Conservation (phyloP, 2,888 invertebrate genomes). For the Nomada flava region DNA sequence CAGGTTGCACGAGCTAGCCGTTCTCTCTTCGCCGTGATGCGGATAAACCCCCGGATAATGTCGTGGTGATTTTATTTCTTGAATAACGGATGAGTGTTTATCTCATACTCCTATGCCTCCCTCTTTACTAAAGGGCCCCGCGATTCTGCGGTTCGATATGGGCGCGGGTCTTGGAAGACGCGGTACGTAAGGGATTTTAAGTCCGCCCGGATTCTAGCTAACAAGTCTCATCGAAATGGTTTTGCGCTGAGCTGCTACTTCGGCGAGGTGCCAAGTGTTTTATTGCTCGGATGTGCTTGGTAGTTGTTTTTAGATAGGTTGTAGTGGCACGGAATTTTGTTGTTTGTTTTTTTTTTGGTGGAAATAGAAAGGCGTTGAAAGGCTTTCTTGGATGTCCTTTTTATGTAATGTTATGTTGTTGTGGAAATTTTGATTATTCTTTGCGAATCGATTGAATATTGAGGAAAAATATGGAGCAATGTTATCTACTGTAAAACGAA, state of each 20-base stretch:
- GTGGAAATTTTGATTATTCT: neutral
- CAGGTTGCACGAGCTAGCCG: constrained; percentile 21
- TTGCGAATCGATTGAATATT: neutral
- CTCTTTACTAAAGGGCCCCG: constrained; percentile 4
- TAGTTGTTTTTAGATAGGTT: neutral
- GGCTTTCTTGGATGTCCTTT: neutral
- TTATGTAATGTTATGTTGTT: neutral
- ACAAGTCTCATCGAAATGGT: neutral
- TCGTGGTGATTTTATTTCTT: constrained; percentile 71
- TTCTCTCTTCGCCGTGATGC: constrained; percentile 11
- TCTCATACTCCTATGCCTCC: constrained; percentile 44
- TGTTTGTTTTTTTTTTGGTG: no score
- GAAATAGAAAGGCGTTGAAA: neutral
- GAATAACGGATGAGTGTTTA: constrained; percentile 72
- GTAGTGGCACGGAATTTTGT: neutral
- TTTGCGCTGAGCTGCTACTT: constrained; percentile 1
- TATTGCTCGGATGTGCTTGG: neutral
- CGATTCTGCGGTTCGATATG: constrained; percentile 48
- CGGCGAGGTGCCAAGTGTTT: neutral
- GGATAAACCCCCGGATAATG: constrained; percentile 69
- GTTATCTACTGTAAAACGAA: neutral
- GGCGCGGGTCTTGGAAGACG: constrained; percentile 10
- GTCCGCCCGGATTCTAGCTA: neutral
- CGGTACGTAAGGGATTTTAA: constrained; percentile 3
- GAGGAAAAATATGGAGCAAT: no score